Base-by-base conservation (phyloP, 2,797 vertebrate genomes). In the Sebastes matsubarae region DNA sequence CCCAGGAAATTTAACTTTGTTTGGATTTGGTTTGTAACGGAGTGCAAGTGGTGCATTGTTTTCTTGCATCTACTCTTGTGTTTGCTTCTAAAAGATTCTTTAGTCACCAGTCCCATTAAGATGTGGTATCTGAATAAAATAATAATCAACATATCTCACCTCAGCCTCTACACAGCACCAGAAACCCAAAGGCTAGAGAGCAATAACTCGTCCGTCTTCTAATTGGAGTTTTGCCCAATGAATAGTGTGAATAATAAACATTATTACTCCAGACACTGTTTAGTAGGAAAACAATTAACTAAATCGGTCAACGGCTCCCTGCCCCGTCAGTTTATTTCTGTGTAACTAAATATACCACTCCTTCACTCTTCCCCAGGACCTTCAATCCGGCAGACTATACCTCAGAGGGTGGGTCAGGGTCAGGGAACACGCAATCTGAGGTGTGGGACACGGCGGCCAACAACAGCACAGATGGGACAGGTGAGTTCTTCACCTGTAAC, bases 371-470 rank as follows among this genome's bases (percentile, higher is more conserved):
- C 22, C 29, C 5, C 86, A 99, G 98, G 91, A 99, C 97, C 77
- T 99, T 99, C 93, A 99, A 99, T 89, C 97, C 97, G 82, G 97
- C 97, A 57, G 98, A 99, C 94, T 99, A 98, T 93, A 97, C 97
- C 93, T 93, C 96, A 88, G 95, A 96, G 87, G 89, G 95, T 72
- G 88, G 97, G 81, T 96, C 94, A 24, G 88, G 97, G 81, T 96
- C 94, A 24, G 96, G 93, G 94, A 96, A 94, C 83, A 95, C 94
- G 66, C 97, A 97, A 52, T 77, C 95, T 27, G 96, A 97, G 61
- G 94, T 94, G 83, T 98, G 97, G 97, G 97, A 99, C 93, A 85
- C 96, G 6, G 94, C 91, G 79, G 93, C 95, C 91, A 97, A 92
- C 82, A 97, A 96, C 90, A 92, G 95, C 90, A 94, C 96, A 91